Base-by-base conservation (phyloP, 2,113 vertebrate genomes). In the Ammospiza caudacuta region DNA sequence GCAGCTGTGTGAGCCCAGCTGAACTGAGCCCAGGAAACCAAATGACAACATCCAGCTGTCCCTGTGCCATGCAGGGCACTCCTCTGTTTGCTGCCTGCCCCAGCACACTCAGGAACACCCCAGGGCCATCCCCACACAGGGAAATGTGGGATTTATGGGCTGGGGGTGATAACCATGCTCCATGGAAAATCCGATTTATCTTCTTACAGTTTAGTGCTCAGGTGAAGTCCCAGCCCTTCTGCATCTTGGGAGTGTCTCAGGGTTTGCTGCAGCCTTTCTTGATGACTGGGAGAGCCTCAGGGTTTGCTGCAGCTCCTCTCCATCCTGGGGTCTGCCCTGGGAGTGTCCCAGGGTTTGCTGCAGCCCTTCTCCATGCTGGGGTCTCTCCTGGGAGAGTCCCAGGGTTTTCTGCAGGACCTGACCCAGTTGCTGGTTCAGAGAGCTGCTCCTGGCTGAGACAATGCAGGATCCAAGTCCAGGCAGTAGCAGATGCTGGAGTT, bases 111-210 rank as follows among this genome's bases (percentile, higher is more conserved):
- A 3, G 27, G 47, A 63, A 21, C 18, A 29, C 27, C 24, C 25
- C 9, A 0, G 1, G 4, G 37, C 44, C 15, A 0, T 35, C 70
- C 75, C 76, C 51, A 73, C 63, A 29, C 63, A 9, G 2, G 4
- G 47, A 72, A 44, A 39, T 1, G 0, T 10, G 31, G 20, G 59
- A 3, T 3, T 89, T 55, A 6, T 14, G 3, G 29, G 57, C 37
- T 51, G 68, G 27, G 49, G 33, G 29, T 15, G 55, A 49, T 69
- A 89, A 33, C 19, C 28, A 33, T 2, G 3, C 9, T 46, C 33
- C 9, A 5, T 44, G 82, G 37, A 66, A 81, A n/a, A 51, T 12
- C 16, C 51, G 25, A 15, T 83, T 89, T 24, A 37, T 63, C 13
- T 63, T 8, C 31, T 25, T 6, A 6, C 19, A 73, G 58, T 19